Evolutionary conservation across 2,797 vertebrate genomes (phyloP), one percentile per base, ranked within the genome.

Genomic region (Scyliorhinus canicula): DNA sequence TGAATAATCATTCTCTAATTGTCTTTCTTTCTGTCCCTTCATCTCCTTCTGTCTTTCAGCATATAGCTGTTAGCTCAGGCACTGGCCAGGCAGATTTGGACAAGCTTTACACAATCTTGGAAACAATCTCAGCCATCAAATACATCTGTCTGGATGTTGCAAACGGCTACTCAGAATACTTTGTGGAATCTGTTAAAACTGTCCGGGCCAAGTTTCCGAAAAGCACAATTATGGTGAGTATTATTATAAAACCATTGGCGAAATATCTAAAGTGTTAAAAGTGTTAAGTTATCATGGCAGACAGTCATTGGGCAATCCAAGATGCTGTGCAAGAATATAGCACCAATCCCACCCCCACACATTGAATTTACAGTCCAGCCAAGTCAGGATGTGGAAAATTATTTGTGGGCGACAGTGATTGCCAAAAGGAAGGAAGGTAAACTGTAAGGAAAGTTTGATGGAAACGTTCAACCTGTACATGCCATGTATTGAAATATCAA

Each of bases 71-170:
- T 95, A 99, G 99, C 96, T 99, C 99, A 0, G 99, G 99, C 96
- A 99, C 98, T 1, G 96, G 98, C 71, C 96, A 96, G 95, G 97
- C 97, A 0, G 99, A 99, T 95, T 97, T 99, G 96, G 98, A 99
- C 95, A 99, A 97, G 96, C 97, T 99, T 96, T 98, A 97, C 95
- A 97, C 96, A 95, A 97, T 99, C 96, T 93, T 99, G 95, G 97
- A 98, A 95, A 98, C 98, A 5, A 97, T 99, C 95, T 99, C 99
- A 0, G 96, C 97, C 95, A 96, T 99, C 95, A 98, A 97, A 96
- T 99, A 98, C 96, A 99, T 99, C 96, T 99, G 99, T 95, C 97
- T 99, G 96, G 99, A 99, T 26, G 99, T 99, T 96, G 99, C 99
- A 96, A 99, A 99, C 0, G 99, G 99, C 65, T 99, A 99, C 96